phyloP scores from a whole-genome alignment of 2,113 vertebrate species.

The Cheirogaleus medius region DNA sequence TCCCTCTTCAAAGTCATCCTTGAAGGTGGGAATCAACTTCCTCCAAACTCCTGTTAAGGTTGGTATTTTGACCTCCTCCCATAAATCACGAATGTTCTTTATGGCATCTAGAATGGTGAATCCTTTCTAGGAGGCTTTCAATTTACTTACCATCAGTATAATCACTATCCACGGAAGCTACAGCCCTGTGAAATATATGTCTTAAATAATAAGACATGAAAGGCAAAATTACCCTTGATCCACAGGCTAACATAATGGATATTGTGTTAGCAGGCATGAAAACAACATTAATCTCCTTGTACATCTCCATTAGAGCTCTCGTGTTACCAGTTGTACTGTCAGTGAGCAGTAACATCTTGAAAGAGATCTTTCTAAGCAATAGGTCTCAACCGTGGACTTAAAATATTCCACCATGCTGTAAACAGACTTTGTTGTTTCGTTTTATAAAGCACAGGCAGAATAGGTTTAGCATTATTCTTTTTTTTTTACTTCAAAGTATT shows the following conservation, averaged over 20 bases:
- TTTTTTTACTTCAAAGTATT: no score
- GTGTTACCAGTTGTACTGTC: not conserved
- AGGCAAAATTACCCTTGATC: not conserved
- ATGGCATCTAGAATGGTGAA: not conserved
- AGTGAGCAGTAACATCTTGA: not conserved
- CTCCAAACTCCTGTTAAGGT: not conserved
- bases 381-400: not conserved
- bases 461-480: not conserved
- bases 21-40: not conserved
- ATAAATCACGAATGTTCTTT: not conserved
- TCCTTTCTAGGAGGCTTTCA: not conserved
- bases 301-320: not conserved
- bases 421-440: not conserved
- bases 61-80: not conserved
- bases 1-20: not conserved
- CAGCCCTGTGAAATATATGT: not conserved
- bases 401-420: not conserved
- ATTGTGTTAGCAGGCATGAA: not conserved
- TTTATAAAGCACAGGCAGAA: not conserved
- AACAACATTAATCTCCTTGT: not conserved
- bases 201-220: not conserved
- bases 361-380: not conserved
- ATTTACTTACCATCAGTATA: not conserved
- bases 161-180: not conserved
- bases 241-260: not conserved